phyloP scores from a whole-genome alignment of 2,888 invertebrate species.

The Acronicta alni region DNA sequence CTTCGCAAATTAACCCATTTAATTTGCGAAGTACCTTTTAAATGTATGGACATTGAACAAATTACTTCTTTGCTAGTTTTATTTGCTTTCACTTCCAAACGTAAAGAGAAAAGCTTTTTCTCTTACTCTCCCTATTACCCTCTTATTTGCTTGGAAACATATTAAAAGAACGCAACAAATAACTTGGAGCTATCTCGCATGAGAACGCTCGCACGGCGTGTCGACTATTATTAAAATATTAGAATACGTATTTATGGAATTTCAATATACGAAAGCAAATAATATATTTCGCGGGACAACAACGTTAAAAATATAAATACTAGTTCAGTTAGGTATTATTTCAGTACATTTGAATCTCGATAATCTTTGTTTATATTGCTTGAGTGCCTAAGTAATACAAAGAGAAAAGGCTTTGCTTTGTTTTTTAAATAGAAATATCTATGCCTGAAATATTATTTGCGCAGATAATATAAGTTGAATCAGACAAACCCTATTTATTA shows the following conservation, averaged over 20 bases:
- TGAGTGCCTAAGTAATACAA: not conserved
- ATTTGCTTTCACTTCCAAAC: not conserved
- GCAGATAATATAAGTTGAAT: not conserved
- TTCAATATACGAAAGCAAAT: conserved; percentile 27
- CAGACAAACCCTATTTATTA: too few species aligned
- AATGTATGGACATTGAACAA: not conserved
- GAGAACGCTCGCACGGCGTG: conserved; percentile 17
- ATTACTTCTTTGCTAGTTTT: not conserved
- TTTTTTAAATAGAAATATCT: not conserved
- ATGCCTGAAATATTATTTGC: not conserved
- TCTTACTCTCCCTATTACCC: not conserved
- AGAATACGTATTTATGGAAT: conserved; percentile 20
- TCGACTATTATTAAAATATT: conserved; percentile 38
- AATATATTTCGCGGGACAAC: not conserved
- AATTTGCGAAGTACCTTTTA: too few species aligned
- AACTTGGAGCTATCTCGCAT: conserved; percentile 35
- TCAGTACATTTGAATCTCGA: not conserved
- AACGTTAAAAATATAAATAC: not conserved
- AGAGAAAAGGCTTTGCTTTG: not conserved
- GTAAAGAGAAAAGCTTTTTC: not conserved
- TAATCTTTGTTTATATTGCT: conserved; percentile 1
- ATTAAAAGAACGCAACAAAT: conserved; percentile 34
- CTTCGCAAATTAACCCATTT: too few species aligned
- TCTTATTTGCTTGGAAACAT: conserved; percentile 28
- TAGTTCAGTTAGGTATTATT: not conserved